Evolutionary conservation across 2,797 vertebrate species (phyloP).

Genomic region (Spinus pinus): DNA sequence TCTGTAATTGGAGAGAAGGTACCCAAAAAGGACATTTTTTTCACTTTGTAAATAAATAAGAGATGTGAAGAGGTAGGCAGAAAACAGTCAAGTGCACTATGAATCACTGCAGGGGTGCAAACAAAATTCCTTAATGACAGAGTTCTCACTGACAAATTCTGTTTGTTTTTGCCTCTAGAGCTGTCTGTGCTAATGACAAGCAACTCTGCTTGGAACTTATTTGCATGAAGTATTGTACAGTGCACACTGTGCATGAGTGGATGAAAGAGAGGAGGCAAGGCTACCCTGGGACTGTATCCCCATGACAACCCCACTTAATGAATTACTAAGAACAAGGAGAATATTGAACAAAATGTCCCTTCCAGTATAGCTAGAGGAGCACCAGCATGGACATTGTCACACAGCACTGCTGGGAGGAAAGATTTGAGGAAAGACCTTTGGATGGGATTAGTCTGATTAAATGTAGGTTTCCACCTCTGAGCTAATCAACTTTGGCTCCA

Average conservation of each 20-base stretch:
- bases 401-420: neutral
- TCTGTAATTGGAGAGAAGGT: neutral
- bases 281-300: slow-evolving; percentile 9
- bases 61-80: neutral
- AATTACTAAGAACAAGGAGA: neutral
- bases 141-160: slow-evolving; percentile 30
- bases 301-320: slow-evolving; percentile 19
- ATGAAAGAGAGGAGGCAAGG: neutral
- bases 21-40: neutral
- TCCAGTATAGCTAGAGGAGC: neutral
- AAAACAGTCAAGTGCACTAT: slow-evolving; percentile 9
- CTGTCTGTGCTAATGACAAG: slow-evolving; percentile 22
- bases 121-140: slow-evolving; percentile 31
- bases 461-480: neutral
- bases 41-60: neutral
- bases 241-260: neutral
- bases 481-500: neutral
- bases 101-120: slow-evolving; percentile 34
- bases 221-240: slow-evolving; percentile 26
- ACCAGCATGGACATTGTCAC: neutral
- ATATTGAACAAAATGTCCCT: neutral
- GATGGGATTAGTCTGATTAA: neutral
- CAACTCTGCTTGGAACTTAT: slow-evolving; percentile 8
- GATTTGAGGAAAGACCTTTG: neutral
- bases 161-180: slow-evolving; percentile 32